These are phyloP conservation scores for Agriotes lineatus DNA, from an alignment of 2,888 invertebrate species.

Conservation along the genomic window DNA sequence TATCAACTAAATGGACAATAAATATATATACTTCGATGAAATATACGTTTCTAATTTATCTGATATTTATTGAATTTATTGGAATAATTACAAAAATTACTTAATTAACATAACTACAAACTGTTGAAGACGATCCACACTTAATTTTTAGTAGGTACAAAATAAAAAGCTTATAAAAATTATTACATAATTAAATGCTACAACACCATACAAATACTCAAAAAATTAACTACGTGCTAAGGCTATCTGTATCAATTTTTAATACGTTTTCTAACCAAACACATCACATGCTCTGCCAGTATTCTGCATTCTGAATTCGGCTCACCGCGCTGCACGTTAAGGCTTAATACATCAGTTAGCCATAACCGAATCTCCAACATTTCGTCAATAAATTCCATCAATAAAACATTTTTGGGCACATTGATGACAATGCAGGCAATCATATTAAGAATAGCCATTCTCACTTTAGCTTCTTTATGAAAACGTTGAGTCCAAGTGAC, in stretches of 20 bases:
- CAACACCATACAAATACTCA: too few species aligned
- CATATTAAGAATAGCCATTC: constrained; percentile 75
- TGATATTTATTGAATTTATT: too few species aligned
- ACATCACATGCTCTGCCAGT: constrained; percentile 73
- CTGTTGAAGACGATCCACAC: too few species aligned
- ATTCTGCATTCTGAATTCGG: constrained; percentile 74
- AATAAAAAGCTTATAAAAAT: too few species aligned
- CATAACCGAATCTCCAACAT: constrained; percentile 77
- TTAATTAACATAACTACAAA: too few species aligned
- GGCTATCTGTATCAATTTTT: constrained; percentile 53
- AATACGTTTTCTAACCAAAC: constrained; percentile 69
- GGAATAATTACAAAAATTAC: too few species aligned
- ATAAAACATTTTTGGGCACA: constrained; percentile 71
- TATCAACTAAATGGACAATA: too few species aligned
- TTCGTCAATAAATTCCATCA: constrained; percentile 72
- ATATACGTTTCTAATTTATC: too few species aligned
- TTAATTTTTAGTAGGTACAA: too few species aligned
- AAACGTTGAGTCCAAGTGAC: constrained; percentile 77
- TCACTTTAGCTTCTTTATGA: constrained; percentile 76
- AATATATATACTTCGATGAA: too few species aligned
- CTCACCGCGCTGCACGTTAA: constrained; percentile 73
- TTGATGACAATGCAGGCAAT: constrained; percentile 75
- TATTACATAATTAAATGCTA: too few species aligned
- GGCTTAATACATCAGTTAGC: constrained; percentile 72
- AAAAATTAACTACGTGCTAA: not conserved